Evolutionary conservation across 1,140 invertebrate genomes (phyloP).

Genomic region (Uloborus diversus): DNA sequence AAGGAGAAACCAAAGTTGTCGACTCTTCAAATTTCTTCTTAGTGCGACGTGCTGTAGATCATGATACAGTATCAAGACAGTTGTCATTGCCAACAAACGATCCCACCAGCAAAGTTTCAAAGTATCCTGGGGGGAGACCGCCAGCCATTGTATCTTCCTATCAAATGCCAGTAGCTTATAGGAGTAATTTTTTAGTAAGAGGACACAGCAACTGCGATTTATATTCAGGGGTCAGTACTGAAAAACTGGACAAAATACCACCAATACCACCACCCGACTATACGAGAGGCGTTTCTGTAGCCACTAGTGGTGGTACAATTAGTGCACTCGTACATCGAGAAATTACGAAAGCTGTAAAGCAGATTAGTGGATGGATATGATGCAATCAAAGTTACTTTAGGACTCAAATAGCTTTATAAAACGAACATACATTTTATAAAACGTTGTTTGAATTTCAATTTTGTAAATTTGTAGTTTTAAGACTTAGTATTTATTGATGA

Average conservation of each 20-base stretch:
- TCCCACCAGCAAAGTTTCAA: slow-evolving; percentile 3
- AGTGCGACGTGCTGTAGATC: slow-evolving; percentile 12
- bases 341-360: slow-evolving; percentile 57
- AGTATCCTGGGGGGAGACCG: neutral
- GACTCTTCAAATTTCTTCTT: slow-evolving; percentile 44
- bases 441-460: too few species aligned
- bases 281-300: slow-evolving; percentile 9
- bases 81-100: neutral
- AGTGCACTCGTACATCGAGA: slow-evolving; percentile 58
- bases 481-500: too few species aligned
- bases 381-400: too few species aligned
- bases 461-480: too few species aligned
- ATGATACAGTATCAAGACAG: neutral
- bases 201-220: slow-evolving; percentile 58
- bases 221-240: slow-evolving; percentile 44
- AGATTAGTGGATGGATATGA: slow-evolving; percentile 58
- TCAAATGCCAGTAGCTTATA: slow-evolving; percentile 57
- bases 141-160: slow-evolving; percentile 31
- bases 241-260: slow-evolving; percentile 7
- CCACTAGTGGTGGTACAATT: slow-evolving; percentile 27
- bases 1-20: slow-evolving; percentile 42
- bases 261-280: slow-evolving; percentile 51
- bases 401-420: too few species aligned
- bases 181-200: slow-evolving; percentile 56
- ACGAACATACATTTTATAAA: too few species aligned